phyloP scores from a whole-genome alignment of 1,140 invertebrate genomes.

The Trigoniulus corallinus region DNA sequence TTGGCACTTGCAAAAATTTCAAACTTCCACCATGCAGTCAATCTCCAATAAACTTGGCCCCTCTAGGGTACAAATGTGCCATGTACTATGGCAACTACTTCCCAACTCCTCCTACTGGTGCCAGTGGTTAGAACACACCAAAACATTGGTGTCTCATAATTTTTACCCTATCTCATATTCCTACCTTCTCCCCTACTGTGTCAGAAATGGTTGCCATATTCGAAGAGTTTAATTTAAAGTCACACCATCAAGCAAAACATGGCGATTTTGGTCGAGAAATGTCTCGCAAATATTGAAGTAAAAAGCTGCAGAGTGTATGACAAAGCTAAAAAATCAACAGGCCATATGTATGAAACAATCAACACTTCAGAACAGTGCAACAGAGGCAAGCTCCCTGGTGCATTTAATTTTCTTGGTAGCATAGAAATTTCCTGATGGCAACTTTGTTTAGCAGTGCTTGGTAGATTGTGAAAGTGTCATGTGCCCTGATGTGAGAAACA shows the following conservation, averaged over 20 bases:
- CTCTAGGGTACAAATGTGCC: no score
- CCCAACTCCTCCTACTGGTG: no score
- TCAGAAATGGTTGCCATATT: conserved; percentile 2
- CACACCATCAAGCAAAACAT: background rate
- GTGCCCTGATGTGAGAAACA: background rate
- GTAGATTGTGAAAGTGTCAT: background rate
- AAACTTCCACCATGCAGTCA: no score
- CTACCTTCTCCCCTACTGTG: no score
- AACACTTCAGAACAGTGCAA: background rate
- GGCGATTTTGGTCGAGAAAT: background rate
- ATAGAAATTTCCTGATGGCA: conserved; percentile 3
- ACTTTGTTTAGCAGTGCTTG: conserved; percentile 6
- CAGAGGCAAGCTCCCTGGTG: conserved; percentile 1
- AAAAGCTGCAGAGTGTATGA: background rate
- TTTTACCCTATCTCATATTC: no score
- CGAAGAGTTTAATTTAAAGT: conserved; percentile 3
- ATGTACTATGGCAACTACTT: no score
- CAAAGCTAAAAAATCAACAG: background rate
- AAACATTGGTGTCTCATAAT: no score
- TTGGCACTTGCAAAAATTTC: no score
- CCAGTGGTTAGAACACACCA: no score
- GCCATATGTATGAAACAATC: conserved; percentile 2
- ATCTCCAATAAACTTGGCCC: no score
- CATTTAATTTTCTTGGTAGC: no score
- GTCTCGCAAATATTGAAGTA: background rate